These are phyloP conservation scores for Bubo blakistoni DNA, from an alignment of 2,113 vertebrate genomes.

Conservation along the genomic window DNA sequence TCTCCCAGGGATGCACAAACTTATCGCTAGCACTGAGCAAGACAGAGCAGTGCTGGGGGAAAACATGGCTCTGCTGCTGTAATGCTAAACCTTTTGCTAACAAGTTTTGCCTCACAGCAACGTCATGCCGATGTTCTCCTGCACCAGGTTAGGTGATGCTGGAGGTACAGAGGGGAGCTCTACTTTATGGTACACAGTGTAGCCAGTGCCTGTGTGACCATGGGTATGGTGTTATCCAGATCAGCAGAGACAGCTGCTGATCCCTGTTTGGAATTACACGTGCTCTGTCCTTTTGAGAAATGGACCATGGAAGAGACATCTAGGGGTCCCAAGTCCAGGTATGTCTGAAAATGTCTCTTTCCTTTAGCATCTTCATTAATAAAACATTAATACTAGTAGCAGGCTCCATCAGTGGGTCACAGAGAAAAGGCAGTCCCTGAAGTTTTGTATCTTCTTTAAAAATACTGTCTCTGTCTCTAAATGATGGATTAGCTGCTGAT, in stretches of 20 bases:
- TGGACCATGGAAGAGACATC: neutral
- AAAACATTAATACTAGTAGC: neutral
- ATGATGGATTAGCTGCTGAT: neutral
- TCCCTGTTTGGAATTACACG: neutral
- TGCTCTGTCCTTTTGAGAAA: neutral
- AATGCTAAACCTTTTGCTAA: neutral
- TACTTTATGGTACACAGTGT: accelerated
- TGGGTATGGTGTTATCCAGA: neutral
- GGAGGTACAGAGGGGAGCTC: neutral
- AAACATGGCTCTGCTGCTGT: neutral
- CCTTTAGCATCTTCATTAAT: constrained; percentile 15
- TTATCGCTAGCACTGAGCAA: neutral
- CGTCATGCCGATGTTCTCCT: neutral
- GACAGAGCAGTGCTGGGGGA: neutral
- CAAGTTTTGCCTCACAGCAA: neutral
- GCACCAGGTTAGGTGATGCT: neutral
- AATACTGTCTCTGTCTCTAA: neutral
- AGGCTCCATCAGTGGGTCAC: neutral
- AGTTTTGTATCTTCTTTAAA: neutral
- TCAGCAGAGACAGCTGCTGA: neutral
- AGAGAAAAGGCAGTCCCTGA: neutral
- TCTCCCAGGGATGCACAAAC: neutral
- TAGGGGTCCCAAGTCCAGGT: neutral
- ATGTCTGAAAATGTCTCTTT: neutral
- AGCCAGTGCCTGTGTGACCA: neutral